Base-by-base conservation (phyloP, 2,888 invertebrate genomes). In the Nemotelus pantherinus region DNA sequence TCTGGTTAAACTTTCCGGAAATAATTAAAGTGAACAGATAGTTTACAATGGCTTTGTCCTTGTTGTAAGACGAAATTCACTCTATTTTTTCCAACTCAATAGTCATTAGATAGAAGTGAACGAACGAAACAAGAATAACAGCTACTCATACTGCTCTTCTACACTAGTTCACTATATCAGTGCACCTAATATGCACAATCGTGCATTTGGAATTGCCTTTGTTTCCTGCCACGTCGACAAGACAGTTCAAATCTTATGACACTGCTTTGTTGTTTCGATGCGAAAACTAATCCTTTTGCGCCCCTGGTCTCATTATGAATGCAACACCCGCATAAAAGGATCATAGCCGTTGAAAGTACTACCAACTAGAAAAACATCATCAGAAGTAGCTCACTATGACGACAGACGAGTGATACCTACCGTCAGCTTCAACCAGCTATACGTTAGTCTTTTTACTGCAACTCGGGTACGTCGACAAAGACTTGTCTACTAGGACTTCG, bases 311-410 rank as follows among this genome's bases (percentile, higher is more conserved):
- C 77, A 77, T 77, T 77, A 71, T 41, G 77, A 71, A 77, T 77
- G 77, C 77, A 77, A 77, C 77, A 77, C 77, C 77, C 71, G 77
- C 77, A 77, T 53, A 45, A 68, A 77, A 77, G 71, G 58, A 58
- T 58, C 57, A 25, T 55, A 45, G 25, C 63, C 9, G 47, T 48
- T 55, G 6, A 71, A 77, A 67, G 77, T 64, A 43, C 71, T 58
- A 72, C 72, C 72, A 39, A 57, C 72, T 58, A 58, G 57, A 45
- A 58, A 72, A 58, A 48, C 25, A 53, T 57, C 58, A n/a, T 58
- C 25, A 43, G 43, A 39, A 70, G 58, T 72, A 45, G 72, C 58
- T 72, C 58, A 72, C 72, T 57, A 58, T 72, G 72, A 58, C 72
- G 41, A 68, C 68, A 47, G 25, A 70, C 58, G 57, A 65, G 25